Evolutionary conservation across 2,113 vertebrate genomes (phyloP), one percentile per base, ranked within the genome.

Genomic region (Myanophis thanlyinensis): DNA sequence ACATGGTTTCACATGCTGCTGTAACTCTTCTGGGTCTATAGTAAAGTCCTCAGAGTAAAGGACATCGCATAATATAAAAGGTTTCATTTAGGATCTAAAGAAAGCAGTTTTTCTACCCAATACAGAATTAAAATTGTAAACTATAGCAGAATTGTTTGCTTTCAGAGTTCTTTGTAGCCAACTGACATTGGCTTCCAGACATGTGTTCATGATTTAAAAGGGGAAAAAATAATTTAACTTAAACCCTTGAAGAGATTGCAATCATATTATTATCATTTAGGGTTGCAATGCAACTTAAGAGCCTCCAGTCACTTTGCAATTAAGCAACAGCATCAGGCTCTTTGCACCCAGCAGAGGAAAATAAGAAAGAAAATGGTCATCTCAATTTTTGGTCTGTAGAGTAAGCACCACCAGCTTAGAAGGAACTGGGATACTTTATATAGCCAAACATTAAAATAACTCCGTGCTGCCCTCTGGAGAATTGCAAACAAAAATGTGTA

Each of bases 401-500:
- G 13, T 0, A 27, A 0, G 56, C 2, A 51, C 46, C 1, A 62
- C 40, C 1, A 20, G 15, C 40, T 15, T n/a, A 0, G 46, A 89
- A 89, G 13, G 7, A 62, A 62, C 13, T 30, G 54, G 54, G 23
- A 40, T 62, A 27, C 25, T 59, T 89, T 25, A 15, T 25, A 25
- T 22, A 85, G 85, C 92, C 23, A 10, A 56, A 11, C 89, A 62
- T 95, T 97, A 94, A 62, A 89, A 95, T 93, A 95, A 95, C 53
- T 96, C 90, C 90, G 84, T 84, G 95, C 95, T 96, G 97, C 96
- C 96, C 95, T 95, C 96, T 27, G 93, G 96, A 97, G 96, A 96
- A 46, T 40, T 89, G 89, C 44, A 0, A 1, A 54, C 35, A n/a
- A 88, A 7, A 56, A 23, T 23, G 25, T 86, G 5, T 46, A 13